Percentiles rank a stretch among this genome's conserved stretches.
phyloP scores from a whole-genome alignment of 2,888 invertebrate genomes.

The Cryptocephalus moraei region DNA sequence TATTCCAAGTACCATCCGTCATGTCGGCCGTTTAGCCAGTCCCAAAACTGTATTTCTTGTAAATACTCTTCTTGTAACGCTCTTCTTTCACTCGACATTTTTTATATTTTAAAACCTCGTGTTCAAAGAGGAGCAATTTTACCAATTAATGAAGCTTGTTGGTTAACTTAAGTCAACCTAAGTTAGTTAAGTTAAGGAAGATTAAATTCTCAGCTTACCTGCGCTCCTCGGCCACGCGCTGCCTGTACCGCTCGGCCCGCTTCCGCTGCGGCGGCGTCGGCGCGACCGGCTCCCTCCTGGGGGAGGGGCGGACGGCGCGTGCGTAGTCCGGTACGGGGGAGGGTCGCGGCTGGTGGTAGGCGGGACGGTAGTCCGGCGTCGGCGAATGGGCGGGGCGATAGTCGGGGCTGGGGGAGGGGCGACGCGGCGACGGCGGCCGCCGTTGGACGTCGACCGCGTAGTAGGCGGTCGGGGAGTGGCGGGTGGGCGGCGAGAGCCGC shows the following conservation, averaged over 20 bases:
- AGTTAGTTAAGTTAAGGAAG: too few relatives aligned
- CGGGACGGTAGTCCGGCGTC: constrained; percentile 20
- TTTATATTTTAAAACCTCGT: too few relatives aligned
- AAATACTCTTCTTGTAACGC: too few relatives aligned
- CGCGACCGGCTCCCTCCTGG: constrained; percentile 31
- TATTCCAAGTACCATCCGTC: too few relatives aligned
- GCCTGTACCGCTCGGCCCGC: constrained; percentile 35
- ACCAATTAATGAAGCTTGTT: too few relatives aligned
- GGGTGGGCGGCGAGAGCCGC: constrained; percentile 18
- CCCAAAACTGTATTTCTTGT: too few relatives aligned
- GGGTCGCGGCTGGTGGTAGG: constrained; percentile 18
- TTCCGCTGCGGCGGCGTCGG: constrained; percentile 59
- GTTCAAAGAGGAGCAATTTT: too few relatives aligned
- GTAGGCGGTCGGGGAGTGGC: constrained; percentile 9
- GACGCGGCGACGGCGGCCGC: constrained; percentile 10
- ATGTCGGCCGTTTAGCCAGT: too few relatives aligned
- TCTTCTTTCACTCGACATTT: too few relatives aligned
- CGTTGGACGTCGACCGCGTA: constrained; percentile 13
- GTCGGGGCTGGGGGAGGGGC: constrained; percentile 20
- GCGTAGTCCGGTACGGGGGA: constrained; percentile 18
- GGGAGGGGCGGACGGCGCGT: constrained; percentile 17
- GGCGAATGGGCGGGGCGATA: constrained; percentile 21
- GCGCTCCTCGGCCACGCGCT: constrained; percentile 35
- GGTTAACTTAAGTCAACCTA: too few relatives aligned
- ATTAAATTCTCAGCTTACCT: neutral